Conservation (phyloP, 2,888 invertebrate species). For the Tetragnatha montana region DNA sequence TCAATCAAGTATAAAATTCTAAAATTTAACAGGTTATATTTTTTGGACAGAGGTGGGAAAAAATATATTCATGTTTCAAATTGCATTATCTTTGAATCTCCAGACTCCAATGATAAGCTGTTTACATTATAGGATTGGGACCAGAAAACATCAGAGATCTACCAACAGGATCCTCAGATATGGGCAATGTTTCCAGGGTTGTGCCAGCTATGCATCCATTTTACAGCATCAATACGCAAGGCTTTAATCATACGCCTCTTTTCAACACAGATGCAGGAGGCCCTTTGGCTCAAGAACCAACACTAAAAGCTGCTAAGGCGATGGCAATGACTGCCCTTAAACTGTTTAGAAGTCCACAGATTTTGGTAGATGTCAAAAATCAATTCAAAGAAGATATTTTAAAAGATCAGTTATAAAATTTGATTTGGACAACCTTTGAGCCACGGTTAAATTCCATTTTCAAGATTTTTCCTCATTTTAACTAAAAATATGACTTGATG, state of each 20-base stretch:
- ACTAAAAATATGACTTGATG: too few relatives aligned
- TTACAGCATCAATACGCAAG: conserved; percentile 72
- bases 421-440: too few relatives aligned
- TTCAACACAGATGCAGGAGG: conserved; percentile 73
- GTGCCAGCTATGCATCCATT: conserved; percentile 75
- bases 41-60: too few relatives aligned
- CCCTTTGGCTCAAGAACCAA: conserved; percentile 71
- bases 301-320: conserved; percentile 73
- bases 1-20: too few relatives aligned
- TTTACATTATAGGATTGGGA: neutral
- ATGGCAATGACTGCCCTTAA: conserved; percentile 73
- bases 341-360: conserved; percentile 70
- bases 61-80: too few relatives aligned
- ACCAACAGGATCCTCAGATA: conserved; percentile 72
- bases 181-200: conserved; percentile 75
- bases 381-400: conserved; percentile 59
- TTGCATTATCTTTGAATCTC: too few relatives aligned
- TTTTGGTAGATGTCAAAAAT: conserved; percentile 62
- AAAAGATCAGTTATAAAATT: neutral
- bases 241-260: conserved; percentile 73
- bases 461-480: too few relatives aligned
- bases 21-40: too few relatives aligned
- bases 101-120: neutral
- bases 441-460: too few relatives aligned
- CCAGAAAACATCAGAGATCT: neutral